Evolutionary conservation across 2,113 vertebrate genomes (phyloP), one percentile per base, ranked within the genome.

Genomic region (Seriola dumerili): DNA sequence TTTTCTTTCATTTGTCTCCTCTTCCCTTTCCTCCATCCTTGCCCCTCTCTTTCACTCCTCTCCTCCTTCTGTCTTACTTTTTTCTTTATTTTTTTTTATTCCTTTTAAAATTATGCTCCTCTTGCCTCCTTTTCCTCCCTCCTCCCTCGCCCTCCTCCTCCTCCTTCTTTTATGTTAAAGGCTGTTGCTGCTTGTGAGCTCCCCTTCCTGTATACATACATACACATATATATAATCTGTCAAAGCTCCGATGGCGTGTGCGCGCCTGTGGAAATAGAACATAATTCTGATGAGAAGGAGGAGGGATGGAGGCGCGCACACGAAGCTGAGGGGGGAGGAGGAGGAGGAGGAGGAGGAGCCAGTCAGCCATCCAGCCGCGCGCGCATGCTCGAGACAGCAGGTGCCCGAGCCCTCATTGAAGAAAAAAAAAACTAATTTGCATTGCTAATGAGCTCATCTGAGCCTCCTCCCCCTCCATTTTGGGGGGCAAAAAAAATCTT

Each of bases 361-460:
- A 81, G 82, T 54, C 85, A 85, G 79, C 73, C 67, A 76, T 61
- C 72, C 78, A 63, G 64, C 23, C 52, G 54, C 25, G 61, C 66
- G 85, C 87, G 84, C 89, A 82, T 77, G 89, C 89, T 69, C 84
- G 69, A 75, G 74, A 91, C 90, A 92, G 91, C 91, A 92, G 92
- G 93, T 94, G 93, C 93, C 75, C 87, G 77, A 85, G 88, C 75
- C 76, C 83, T 76, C 57, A 23, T 54, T 55, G 17, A 67, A 57
- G 38, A 58, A n/a, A 50, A 72, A 78, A 50, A 72, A 78, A 25
- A 13, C 44, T 63, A 0, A 90, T 94, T 91, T 90, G 90, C 91
- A 94, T 93, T 93, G 91, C 91, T 93, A 92, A 94, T 92, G 85
- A 91, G 79, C 84, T 50, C 11, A 76, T 14, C 8, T 3, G 57